Evolutionary conservation across 2,888 invertebrate genomes (phyloP), one percentile per base, ranked within the genome.

Genomic region (Nematopogon swammerdamellus): DNA sequence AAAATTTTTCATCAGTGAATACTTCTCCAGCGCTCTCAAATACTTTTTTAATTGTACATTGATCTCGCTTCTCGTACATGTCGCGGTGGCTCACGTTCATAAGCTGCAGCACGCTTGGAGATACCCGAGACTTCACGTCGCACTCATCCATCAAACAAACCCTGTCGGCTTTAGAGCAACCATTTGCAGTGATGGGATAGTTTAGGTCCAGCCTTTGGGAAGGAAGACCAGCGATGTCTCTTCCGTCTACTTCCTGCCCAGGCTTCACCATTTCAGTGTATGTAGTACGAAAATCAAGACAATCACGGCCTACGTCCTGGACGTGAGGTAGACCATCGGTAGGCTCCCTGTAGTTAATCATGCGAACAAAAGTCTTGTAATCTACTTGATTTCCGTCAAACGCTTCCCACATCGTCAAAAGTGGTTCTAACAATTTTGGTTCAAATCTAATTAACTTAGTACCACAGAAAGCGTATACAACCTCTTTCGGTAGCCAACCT

Each of bases 1-100:
- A 63, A 57, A 84, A 84, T 19, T 60, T 63, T 51, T 80, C 70
- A 20, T 77, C 77, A 3, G 68, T 69, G 51, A 84, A 75, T 49
- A 65, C 60, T 55, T 81, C 80, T 1, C 82, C 82, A 2, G 72
- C 57, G 18, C 72, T 76, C 62, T 80, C 76, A 59, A 83, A 84
- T n/a, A 83, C 71, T 55, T 61, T 67, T 57, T 64, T 68, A 1
- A 84, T 56, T 1, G 57, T 53, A 2, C 59, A 45, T 3, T 68
- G 67, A n/a, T 72, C 70, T 25, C 72, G 65, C 53, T 63, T 63
- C 3, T 59, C 64, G 51, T 67, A 76, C 70, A 76, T 69, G 52
- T 75, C 73, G 44, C 75, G 64, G 51, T 76, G 76, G 49, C 54
- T 65, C 1, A 75, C 68, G 53, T 68, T 61, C 17, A 67, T 59